Evolutionary conservation across 2,797 vertebrate species (phyloP).

Genomic region (Apodemus agrarius): DNA sequence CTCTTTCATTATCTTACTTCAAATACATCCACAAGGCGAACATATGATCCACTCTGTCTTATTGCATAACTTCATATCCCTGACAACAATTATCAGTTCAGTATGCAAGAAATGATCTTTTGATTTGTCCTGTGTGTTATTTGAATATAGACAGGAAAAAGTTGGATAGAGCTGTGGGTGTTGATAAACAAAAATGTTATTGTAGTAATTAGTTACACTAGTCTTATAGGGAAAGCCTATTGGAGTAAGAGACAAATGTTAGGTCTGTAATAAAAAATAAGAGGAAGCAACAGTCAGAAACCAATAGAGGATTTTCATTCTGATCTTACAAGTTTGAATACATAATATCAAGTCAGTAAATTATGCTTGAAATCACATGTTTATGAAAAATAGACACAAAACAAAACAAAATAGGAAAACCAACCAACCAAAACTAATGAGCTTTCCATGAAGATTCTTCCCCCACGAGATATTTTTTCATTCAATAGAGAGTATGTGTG

Average conservation of each 20-base stretch:
- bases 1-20: neutral
- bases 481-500: neutral
- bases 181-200: neutral
- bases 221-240: neutral
- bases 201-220: neutral
- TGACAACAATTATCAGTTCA: neutral
- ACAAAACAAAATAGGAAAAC: neutral
- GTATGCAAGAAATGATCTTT: neutral
- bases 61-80: neutral
- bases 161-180: fast-evolving
- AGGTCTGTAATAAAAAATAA: neutral
- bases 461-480: neutral
- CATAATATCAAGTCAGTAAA: neutral
- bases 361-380: neutral
- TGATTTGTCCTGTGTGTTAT: neutral
- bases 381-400: neutral
- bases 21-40: neutral
- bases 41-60: neutral
- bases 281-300: neutral
- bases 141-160: neutral
- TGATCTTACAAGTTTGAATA: neutral
- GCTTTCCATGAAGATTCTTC: neutral
- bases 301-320: neutral
- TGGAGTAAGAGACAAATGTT: neutral
- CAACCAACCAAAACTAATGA: neutral